phyloP scores from a whole-genome alignment of 2,797 vertebrate species.

The Phaenicophaeus curvirostris region DNA sequence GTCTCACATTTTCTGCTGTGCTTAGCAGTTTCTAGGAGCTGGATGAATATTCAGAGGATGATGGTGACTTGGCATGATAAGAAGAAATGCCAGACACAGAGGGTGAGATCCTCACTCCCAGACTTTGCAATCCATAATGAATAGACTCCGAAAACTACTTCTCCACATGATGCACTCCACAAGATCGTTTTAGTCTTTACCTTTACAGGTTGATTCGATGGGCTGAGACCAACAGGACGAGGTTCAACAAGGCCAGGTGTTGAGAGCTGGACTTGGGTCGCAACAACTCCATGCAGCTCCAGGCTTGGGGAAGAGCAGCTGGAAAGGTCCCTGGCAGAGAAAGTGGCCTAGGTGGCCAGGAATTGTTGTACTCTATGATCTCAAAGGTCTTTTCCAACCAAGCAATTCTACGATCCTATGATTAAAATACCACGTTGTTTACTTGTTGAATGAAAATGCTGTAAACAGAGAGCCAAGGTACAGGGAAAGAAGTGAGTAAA shows the following conservation, averaged over 20 bases:
- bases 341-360: too few species aligned
- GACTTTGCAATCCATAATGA: neutral
- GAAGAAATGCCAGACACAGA: neutral
- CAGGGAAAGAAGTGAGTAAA: neutral
- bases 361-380: too few species aligned
- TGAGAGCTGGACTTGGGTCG: too few species aligned
- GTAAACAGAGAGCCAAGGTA: neutral
- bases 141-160: neutral
- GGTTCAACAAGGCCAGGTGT: too few species aligned
- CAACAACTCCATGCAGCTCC: too few species aligned
- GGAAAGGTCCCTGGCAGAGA: too few species aligned
- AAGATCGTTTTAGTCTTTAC: neutral
- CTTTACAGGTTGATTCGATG: neutral
- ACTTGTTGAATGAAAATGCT: neutral
- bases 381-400: too few species aligned
- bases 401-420: too few species aligned
- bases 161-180: neutral
- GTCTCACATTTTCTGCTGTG: constrained; percentile 42
- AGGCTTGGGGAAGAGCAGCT: too few species aligned
- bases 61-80: constrained; percentile 1
- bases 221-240: too few species aligned
- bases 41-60: neutral
- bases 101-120: neutral
- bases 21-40: constrained; percentile 29
- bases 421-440: neutral